Percentiles rank a stretch among this genome's conserved stretches.
These are phyloP conservation scores for Paedocypris micromegethes DNA, from an alignment of 2,797 vertebrate species.

Conservation along the genomic window DNA sequence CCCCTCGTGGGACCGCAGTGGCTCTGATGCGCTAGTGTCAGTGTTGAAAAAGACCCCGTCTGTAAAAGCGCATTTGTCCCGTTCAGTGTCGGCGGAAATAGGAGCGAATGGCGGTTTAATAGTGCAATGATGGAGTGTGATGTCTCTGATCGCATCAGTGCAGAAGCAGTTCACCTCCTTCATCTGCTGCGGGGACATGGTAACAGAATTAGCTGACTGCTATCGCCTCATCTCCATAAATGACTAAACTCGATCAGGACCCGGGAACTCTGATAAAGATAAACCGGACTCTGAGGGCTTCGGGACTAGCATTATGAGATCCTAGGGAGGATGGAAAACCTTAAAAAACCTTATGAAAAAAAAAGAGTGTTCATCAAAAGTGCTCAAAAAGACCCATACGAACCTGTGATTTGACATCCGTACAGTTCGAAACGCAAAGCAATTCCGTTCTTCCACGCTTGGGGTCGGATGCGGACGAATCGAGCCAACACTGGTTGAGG, in stretches of 20 bases:
- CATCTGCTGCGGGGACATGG: conserved; percentile 36
- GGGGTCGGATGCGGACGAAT: conserved; percentile 87
- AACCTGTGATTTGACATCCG: conserved; percentile 94
- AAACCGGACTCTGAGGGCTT: conserved; percentile 35
- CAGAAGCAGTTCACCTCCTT: conserved; percentile 43
- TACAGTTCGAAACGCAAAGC: conserved; percentile 92
- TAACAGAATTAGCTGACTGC: conserved; percentile 50
- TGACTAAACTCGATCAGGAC: conserved; percentile 47
- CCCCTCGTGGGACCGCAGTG: conserved; percentile 28
- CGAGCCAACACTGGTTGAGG: conserved; percentile 86
- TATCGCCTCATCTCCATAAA: conserved; percentile 50
- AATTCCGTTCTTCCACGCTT: conserved; percentile 89
- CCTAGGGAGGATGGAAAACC: too few relatives aligned
- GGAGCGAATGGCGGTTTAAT: conserved; percentile 67
- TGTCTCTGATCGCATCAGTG: conserved; percentile 46
- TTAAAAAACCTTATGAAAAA: too few relatives aligned
- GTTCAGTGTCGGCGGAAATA: conserved; percentile 61
- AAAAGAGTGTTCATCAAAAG: too few relatives aligned
- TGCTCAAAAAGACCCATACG: conserved; percentile 20
- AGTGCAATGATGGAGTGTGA: conserved; percentile 64
- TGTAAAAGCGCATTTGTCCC: conserved; percentile 70
- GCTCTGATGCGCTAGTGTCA: conserved; percentile 60
- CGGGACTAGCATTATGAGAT: conserved; percentile 18
- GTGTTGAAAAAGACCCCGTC: conserved; percentile 65
- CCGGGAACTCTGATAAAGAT: conserved; percentile 46